These are phyloP conservation scores for Drosophila leonis DNA, from an alignment of 2,888 invertebrate species.

Conservation along the genomic window DNA sequence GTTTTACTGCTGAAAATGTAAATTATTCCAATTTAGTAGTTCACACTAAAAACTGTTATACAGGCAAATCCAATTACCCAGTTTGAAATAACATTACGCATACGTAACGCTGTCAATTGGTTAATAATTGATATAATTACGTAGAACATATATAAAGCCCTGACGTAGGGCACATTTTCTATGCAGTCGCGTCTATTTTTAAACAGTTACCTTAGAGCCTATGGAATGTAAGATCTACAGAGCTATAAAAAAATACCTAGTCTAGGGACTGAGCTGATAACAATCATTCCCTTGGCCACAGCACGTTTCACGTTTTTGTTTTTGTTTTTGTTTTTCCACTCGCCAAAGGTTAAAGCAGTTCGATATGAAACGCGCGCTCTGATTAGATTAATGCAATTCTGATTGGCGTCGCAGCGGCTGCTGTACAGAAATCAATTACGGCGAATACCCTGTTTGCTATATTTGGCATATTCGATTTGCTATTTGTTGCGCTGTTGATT, in stretches of 20 bases:
- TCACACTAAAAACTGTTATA: background rate
- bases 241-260: constrained; percentile 6
- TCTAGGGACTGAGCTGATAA: constrained; percentile 36
- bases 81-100: constrained; percentile 9
- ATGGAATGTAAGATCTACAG: constrained; percentile 28
- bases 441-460: constrained; percentile 15
- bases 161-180: background rate
- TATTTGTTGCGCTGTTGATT: constrained; percentile 24
- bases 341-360: constrained; percentile 29
- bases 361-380: constrained; percentile 34
- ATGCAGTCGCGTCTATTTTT: constrained; percentile 41
- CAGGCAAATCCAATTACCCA: background rate
- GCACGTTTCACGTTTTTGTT: constrained; percentile 17
- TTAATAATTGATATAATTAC: constrained; percentile 16
- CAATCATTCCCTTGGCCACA: constrained; percentile 7
- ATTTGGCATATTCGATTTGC: constrained; percentile 28
- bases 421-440: constrained; percentile 44
- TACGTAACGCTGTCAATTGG: constrained; percentile 24
- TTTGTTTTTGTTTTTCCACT: constrained; percentile 8
- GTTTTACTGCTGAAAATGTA: background rate
- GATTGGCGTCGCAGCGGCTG: constrained; percentile 58
- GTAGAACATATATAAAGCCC: background rate
- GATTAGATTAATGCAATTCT: constrained; percentile 52
- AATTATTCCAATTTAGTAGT: background rate
- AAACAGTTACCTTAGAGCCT: constrained; percentile 45